Conservation (phyloP, 2,113 vertebrate genomes). For the Struthidea cinerea region DNA sequence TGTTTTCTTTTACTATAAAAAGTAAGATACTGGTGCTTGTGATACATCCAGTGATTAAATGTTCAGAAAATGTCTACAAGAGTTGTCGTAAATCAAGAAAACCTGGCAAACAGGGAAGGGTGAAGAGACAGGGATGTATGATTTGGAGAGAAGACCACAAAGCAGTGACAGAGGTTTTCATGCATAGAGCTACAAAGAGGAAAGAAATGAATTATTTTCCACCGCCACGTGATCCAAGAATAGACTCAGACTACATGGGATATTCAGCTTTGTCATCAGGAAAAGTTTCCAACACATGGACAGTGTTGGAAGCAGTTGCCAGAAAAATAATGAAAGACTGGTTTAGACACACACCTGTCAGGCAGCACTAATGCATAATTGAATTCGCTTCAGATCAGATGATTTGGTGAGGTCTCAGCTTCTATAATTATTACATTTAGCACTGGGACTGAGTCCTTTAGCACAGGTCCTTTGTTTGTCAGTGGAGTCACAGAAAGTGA, state of each 20-base stretch:
- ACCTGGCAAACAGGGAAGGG: neutral
- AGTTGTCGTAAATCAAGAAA: neutral
- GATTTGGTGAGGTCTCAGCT: neutral
- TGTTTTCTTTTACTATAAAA: neutral
- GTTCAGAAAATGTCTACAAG: neutral
- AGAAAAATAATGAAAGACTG: constrained; percentile 5
- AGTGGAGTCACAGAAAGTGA: neutral
- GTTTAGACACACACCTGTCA: neutral
- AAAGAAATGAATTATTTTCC: neutral
- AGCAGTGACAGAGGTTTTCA: neutral
- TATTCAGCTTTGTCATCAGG: neutral
- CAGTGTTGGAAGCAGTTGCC: neutral
- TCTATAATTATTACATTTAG: neutral
- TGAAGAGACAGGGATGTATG: neutral
- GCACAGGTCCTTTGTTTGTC: neutral
- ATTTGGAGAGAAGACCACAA: neutral
- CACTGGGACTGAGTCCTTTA: neutral
- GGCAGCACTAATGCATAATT: neutral
- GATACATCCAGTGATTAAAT: neutral
- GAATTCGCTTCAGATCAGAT: neutral
- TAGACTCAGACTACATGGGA: neutral
- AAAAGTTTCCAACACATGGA: neutral
- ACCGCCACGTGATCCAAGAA: neutral
- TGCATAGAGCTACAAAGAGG: neutral
- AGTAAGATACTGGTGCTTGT: neutral